These are phyloP conservation scores for Madoqua kirkii DNA, from an alignment of 2,113 vertebrate species.

Conservation along the genomic window DNA sequence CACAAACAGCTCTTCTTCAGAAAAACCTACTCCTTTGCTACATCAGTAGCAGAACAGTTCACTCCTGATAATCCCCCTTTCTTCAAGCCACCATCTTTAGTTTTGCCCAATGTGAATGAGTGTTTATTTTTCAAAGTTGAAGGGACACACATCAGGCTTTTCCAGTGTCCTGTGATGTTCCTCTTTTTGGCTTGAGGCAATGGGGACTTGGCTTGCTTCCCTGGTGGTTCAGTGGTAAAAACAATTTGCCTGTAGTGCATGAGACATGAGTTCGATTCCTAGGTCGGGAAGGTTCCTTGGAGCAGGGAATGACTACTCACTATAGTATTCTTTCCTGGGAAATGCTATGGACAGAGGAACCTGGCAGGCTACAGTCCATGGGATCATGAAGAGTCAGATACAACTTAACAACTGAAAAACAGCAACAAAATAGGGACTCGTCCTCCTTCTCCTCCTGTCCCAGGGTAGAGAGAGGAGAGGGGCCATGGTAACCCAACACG, in stretches of 20 bases:
- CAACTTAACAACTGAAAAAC: neutral
- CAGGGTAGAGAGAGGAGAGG: neutral
- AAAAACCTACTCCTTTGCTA: neutral
- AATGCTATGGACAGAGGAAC: neutral
- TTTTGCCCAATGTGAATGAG: neutral
- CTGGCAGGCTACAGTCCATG: neutral
- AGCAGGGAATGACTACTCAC: neutral
- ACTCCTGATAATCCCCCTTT: accelerated
- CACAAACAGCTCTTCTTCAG: neutral
- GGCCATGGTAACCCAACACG: neutral
- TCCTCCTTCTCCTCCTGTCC: neutral
- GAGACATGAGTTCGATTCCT: neutral
- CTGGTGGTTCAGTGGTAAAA: neutral
- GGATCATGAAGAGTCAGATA: neutral
- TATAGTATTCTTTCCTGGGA: neutral
- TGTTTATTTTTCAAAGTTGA: neutral
- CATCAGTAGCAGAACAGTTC: neutral
- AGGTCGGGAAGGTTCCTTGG: neutral
- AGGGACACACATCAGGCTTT: neutral
- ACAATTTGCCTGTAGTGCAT: neutral
- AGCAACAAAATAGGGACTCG: neutral
- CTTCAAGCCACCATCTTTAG: neutral
- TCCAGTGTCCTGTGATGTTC: neutral
- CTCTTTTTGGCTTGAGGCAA: neutral
- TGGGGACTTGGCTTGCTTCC: neutral